These are phyloP conservation scores for Mythimna albipuncta DNA, from an alignment of 2,888 invertebrate species.

Conservation along the genomic window DNA sequence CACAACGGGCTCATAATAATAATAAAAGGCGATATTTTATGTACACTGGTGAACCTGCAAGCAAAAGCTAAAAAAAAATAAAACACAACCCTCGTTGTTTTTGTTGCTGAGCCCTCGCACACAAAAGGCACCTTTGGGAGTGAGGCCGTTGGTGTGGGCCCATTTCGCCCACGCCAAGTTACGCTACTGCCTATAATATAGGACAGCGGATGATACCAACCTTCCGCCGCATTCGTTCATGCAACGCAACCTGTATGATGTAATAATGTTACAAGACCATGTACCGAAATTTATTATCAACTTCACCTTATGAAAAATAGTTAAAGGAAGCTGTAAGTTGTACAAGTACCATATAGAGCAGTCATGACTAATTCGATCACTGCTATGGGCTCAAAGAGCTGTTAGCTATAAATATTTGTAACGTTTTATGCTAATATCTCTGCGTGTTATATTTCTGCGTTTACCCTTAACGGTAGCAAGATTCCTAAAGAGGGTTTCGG, in stretches of 20 bases:
- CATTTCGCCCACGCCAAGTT: too few species aligned
- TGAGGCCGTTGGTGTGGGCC: too few species aligned
- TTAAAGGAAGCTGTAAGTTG: slow-evolving; percentile 33
- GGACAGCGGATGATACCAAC: not conserved
- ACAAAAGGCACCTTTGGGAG: too few species aligned
- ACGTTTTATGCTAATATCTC: slow-evolving; percentile 31
- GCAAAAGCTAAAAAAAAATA: too few species aligned
- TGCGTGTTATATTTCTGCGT: slow-evolving; percentile 10
- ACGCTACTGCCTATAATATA: not conserved
- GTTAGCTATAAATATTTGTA: slow-evolving; percentile 23
- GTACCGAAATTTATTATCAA: slow-evolving; percentile 21
- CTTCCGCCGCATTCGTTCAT: not conserved
- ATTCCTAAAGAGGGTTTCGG: too few species aligned
- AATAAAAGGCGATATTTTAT: too few species aligned
- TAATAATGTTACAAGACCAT: slow-evolving; percentile 23
- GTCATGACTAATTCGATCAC: slow-evolving; percentile 1
- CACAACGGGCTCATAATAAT: too few species aligned
- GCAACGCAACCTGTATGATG: slow-evolving; percentile 5
- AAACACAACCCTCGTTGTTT: too few species aligned
- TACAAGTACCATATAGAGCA: slow-evolving; percentile 30
- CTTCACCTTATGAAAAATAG: slow-evolving; percentile 24
- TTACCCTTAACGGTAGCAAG: not conserved
- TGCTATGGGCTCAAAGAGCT: slow-evolving; percentile 16
- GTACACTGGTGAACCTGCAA: too few species aligned
- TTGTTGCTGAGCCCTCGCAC: too few species aligned